Percentiles rank a stretch among this genome's conserved stretches.
These are phyloP conservation scores for Glareola pratincola DNA, from an alignment of 2,113 vertebrate species.

Conservation along the genomic window DNA sequence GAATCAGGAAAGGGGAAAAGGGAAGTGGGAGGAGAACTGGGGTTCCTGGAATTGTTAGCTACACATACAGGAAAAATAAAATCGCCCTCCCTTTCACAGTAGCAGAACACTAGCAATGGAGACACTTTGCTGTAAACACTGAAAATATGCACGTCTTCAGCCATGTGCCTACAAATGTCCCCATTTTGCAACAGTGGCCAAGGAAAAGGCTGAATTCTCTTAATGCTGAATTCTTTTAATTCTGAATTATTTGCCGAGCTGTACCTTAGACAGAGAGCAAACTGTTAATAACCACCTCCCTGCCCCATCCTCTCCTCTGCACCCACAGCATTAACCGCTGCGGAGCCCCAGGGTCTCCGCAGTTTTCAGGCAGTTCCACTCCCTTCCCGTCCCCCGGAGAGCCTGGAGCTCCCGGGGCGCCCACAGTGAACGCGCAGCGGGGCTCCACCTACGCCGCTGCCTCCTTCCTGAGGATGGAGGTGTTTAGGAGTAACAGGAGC, in stretches of 20 bases:
- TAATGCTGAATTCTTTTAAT: background rate
- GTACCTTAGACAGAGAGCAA: background rate
- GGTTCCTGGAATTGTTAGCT: slow-evolving; percentile 56
- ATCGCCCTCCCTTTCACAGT: background rate
- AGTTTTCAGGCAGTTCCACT: background rate
- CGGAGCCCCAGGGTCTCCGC: background rate
- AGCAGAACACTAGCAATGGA: background rate
- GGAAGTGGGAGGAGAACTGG: slow-evolving; percentile 34
- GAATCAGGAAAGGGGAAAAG: slow-evolving; percentile 35
- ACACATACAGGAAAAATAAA: slow-evolving; percentile 28
- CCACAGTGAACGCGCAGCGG: background rate
- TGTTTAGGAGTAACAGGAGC: background rate
- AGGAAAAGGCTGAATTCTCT: background rate
- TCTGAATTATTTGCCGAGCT: background rate
- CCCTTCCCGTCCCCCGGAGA: fast-evolving
- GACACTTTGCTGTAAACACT: background rate
- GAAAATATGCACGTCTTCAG: background rate
- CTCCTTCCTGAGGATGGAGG: background rate
- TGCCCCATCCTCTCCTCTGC: background rate
- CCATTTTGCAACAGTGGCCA: background rate
- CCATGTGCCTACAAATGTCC: fast-evolving
- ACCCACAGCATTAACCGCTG: background rate
- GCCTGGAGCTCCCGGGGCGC: background rate
- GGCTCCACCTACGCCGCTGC: background rate
- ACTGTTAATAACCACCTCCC: background rate